Evolutionary conservation across 2,888 invertebrate genomes (phyloP).

Genomic region (Melanophora roralis): DNA sequence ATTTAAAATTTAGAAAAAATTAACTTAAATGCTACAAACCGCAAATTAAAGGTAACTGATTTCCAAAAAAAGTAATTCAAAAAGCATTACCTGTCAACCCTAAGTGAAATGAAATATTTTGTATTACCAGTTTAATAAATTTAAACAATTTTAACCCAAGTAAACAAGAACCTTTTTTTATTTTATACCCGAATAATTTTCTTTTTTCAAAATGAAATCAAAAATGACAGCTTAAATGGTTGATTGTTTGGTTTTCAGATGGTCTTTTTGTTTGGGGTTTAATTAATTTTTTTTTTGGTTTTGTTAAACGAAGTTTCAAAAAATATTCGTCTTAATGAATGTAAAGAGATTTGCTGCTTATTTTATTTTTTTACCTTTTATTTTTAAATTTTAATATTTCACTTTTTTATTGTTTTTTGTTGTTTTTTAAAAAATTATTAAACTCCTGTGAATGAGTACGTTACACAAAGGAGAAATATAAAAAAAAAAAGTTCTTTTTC

Average conservation of each 20-base stretch:
- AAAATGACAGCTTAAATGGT: not conserved
- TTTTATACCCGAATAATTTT: slow-evolving; percentile 38
- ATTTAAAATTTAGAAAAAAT: not conserved
- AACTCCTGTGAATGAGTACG: slow-evolving; percentile 42
- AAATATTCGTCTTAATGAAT: slow-evolving; percentile 30
- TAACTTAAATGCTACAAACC: not conserved
- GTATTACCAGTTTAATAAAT: not conserved
- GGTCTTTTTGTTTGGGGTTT: not conserved
- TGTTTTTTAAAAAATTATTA: slow-evolving; percentile 42
- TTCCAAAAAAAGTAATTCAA: no score
- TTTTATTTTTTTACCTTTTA: not conserved
- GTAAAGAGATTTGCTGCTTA: slow-evolving; percentile 3
- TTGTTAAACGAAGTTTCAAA: not conserved
- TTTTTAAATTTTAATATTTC: not conserved
- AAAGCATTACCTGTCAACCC: no score
- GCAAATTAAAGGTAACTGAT: not conserved
- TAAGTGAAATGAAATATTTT: not conserved
- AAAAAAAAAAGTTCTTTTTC: slow-evolving; percentile 2
- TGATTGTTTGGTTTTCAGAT: slow-evolving; percentile 10
- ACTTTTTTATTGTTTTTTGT: slow-evolving; percentile 24
- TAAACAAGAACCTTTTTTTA: slow-evolving; percentile 13
- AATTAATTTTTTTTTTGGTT: not conserved
- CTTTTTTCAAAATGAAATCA: slow-evolving; percentile 11
- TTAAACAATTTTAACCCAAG: not conserved
- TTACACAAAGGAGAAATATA: not conserved